These are phyloP conservation scores for Edolisoma coerulescens DNA, from an alignment of 2,113 vertebrate species.

Conservation along the genomic window DNA sequence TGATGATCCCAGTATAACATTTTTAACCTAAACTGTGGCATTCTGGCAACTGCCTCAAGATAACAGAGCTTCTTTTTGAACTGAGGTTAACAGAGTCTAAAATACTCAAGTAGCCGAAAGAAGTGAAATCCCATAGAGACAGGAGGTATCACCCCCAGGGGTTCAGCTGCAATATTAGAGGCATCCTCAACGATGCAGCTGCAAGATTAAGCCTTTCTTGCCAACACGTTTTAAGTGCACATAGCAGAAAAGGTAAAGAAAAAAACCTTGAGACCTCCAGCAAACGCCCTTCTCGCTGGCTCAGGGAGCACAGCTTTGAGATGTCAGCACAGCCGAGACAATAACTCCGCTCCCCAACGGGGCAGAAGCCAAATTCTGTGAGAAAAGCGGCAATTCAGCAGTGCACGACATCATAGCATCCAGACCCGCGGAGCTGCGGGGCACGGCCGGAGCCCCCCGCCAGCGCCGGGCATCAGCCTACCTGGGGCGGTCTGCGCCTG, in stretches of 20 bases:
- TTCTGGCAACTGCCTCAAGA: not conserved
- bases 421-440: accelerated
- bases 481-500: accelerated
- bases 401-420: accelerated
- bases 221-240: accelerated
- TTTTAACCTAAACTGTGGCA: not conserved
- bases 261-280: not conserved
- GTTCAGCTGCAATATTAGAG: not conserved
- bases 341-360: accelerated
- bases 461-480: not conserved
- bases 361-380: not conserved
- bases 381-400: not conserved
- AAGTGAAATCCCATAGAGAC: not conserved
- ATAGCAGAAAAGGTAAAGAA: not conserved
- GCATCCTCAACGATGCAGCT: accelerated
- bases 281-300: accelerated
- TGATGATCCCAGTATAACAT: accelerated
- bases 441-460: not conserved
- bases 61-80: not conserved
- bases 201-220: not conserved
- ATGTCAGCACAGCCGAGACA: not conserved
- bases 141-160: not conserved
- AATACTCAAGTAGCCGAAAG: not conserved
- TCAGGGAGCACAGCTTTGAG: not conserved
- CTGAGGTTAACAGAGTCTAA: not conserved